phyloP scores from a whole-genome alignment of 2,113 vertebrate genomes.

The Cyanoderma ruficeps region DNA sequence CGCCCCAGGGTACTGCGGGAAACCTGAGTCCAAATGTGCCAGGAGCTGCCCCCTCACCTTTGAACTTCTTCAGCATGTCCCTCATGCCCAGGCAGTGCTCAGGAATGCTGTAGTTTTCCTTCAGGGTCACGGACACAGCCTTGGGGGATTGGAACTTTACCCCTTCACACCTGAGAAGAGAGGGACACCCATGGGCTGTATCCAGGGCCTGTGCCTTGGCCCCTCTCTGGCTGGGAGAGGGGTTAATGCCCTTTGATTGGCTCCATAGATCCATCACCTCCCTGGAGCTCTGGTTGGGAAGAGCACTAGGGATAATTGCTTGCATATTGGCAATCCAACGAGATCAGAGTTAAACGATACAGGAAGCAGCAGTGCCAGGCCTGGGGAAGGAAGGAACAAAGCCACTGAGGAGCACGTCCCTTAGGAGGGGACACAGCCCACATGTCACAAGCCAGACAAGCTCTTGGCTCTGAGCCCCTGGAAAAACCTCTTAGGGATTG shows the following conservation, averaged over 20 bases:
- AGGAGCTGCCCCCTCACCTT: conserved; percentile 3
- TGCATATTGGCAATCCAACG: neutral
- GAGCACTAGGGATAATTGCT: neutral
- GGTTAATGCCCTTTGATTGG: neutral
- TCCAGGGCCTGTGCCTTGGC: neutral
- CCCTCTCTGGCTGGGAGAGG: fast-evolving
- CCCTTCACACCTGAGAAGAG: conserved; percentile 23
- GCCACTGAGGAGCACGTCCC: fast-evolving
- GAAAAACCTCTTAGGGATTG: neutral
- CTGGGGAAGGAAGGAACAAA: neutral
- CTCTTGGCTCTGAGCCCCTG: neutral
- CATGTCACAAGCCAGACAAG: neutral
- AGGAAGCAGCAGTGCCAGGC: neutral
- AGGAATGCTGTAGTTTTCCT: conserved; percentile 52
- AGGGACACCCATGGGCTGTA: neutral
- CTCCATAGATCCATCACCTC: neutral
- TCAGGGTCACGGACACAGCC: neutral
- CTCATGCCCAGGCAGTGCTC: conserved; percentile 49
- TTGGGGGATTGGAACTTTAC: neutral
- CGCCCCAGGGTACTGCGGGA: neutral
- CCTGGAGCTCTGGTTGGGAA: neutral
- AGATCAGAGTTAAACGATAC: fast-evolving
- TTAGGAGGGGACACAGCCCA: neutral
- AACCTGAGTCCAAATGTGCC: neutral
- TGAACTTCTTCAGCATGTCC: conserved; percentile 64